Base-by-base conservation (phyloP, 2,797 vertebrate species). In the Rhinophrynus dorsalis region DNA sequence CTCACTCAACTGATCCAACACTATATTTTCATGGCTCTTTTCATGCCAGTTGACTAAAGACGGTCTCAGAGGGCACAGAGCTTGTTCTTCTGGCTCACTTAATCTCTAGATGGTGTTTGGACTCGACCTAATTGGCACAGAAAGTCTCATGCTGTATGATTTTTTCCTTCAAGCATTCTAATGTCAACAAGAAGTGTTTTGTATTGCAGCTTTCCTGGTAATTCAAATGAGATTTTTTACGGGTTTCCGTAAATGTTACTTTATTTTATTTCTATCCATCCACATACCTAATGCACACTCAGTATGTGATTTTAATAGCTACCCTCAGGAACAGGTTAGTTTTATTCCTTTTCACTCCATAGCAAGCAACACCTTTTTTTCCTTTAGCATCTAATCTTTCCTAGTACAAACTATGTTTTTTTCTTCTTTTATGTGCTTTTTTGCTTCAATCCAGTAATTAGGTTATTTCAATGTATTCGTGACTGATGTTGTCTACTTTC, bases 251-350 rank as follows among this genome's bases (percentile, higher is more conserved):
- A 26, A 6, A 20, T 24, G 58, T 50, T 52, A 32, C 33, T 66
- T 68, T 62, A 10, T 59, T 59, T 54, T 38, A 52, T 21, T 47
- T 45, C 12, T 54, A 35, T 44, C 12, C 65, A 6, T 13, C 67
- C 54, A 0, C n/a, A 3, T 20, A 2, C 3, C 29, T 1, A 37
- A 3, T n/a, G 10, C 6, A 75, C 44, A 65, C 55, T 61, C 69
- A 9, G n/a, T 17, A 71, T 50, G 33, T 26, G 65, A 61, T 42
- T 76, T 67, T 69, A 75, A 78, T 63, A 76, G 76, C 74, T 54
- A 13, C 71, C 62, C 69, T 75, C 55, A 58, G 80, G 45, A 77
- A 58, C 7, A 2, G 33, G 23, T 60, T 67, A 58, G 44, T 68
- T 75, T 58, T 44, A 51, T 70, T 20, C 44, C 13, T 17, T 50